Conservation (phyloP, 23 tunicate genomes). For the Styela plicata region DNA sequence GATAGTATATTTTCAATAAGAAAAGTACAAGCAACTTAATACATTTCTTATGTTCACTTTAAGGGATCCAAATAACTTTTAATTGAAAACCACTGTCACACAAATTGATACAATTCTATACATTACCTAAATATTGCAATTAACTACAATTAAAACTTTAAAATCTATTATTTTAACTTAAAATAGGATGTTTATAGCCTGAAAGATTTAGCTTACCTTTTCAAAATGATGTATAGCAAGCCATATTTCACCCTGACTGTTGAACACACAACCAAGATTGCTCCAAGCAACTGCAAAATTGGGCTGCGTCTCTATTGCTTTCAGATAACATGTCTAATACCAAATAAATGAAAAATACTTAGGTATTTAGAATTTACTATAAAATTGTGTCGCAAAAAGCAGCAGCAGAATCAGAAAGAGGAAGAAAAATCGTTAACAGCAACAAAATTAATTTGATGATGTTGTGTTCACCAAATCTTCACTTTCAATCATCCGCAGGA, state of each 20-base stretch:
- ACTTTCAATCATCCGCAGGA: no score
- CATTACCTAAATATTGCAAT: not conserved
- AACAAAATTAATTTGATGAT: no score
- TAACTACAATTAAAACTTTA: not conserved
- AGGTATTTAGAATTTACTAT: no score
- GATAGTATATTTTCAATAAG: no score
- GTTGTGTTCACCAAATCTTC: no score
- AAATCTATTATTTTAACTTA: not conserved
- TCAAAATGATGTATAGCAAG: constrained; percentile 99
- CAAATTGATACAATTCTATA: no score
- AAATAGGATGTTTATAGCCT: not conserved
- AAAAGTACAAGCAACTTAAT: no score
- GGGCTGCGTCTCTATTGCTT: constrained; percentile 97
- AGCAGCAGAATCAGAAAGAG: not conserved
- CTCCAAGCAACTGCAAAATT: constrained; percentile 99
- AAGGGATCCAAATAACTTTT: no score
- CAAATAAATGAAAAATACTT: no score
- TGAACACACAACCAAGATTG: constrained; percentile 97
- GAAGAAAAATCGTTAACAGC: no score
- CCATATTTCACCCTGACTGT: constrained; percentile 99
- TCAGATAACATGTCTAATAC: constrained; percentile 86
- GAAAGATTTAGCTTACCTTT: constrained; percentile 60
- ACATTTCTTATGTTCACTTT: no score
- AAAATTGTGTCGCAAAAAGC: not conserved
- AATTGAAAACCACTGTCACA: no score